These are phyloP conservation scores for Diogma glabrata DNA, from an alignment of 2,888 invertebrate genomes.

Conservation along the genomic window DNA sequence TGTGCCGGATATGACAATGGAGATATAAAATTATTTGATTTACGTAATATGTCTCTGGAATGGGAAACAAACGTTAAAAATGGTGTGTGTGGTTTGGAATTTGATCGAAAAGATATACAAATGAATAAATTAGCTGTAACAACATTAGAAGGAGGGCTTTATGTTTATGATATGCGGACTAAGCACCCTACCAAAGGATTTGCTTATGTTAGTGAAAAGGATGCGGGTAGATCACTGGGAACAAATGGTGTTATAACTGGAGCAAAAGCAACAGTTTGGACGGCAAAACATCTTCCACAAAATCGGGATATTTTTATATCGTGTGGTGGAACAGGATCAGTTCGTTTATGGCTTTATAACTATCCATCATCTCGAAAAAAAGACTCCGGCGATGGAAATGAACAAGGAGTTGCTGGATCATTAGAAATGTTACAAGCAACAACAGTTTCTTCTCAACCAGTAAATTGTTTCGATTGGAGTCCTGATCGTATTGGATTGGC, in stretches of 20 bases:
- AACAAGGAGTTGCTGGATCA: conserved; percentile 64
- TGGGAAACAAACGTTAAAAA: conserved; percentile 92
- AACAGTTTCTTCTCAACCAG: conserved; percentile 74
- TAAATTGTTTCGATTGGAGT: conserved; percentile 86
- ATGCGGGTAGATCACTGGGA: conserved; percentile 36
- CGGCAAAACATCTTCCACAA: conserved; percentile 79
- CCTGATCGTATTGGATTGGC: conserved; percentile 78
- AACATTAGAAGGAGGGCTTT: conserved; percentile 81
- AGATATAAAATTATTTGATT: conserved; percentile 86
- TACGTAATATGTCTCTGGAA: conserved; percentile 65
- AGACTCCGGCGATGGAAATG: conserved; percentile 57
- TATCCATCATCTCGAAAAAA: conserved; percentile 69
- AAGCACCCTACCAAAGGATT: conserved; percentile 82
- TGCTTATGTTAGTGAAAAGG: conserved; percentile 44
- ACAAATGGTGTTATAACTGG: conserved; percentile 37
- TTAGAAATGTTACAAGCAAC: conserved; percentile 67
- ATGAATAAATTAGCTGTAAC: conserved; percentile 93
- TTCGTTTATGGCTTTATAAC: conserved; percentile 88
- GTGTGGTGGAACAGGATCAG: conserved; percentile 79
- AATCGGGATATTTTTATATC: conserved; percentile 88
- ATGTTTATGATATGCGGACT: conserved; percentile 79
- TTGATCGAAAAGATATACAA: conserved; percentile 83
- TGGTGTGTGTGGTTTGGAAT: conserved; percentile 80
- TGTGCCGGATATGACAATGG: conserved; percentile 95
- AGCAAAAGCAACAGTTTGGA: conserved; percentile 83